phyloP scores from a whole-genome alignment of 1,140 invertebrate genomes.

The Caenorhabditis latens region DNA sequence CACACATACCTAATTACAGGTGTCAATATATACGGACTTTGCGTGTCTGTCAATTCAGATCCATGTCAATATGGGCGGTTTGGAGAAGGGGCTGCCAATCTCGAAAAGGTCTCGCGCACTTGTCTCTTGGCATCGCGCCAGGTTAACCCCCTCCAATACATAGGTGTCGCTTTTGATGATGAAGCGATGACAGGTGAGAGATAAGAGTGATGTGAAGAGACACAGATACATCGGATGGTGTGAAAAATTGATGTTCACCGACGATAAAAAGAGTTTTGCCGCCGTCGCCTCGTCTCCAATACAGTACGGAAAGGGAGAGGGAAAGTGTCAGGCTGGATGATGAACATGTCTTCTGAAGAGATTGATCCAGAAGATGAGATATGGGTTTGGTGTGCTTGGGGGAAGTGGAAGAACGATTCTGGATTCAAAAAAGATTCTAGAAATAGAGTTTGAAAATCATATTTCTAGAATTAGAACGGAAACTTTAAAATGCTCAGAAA shows the following conservation, averaged over 20 bases:
- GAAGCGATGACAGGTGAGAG: constrained; percentile 25
- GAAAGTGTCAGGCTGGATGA: constrained; percentile 21
- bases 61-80: background rate
- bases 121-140: constrained; percentile 42
- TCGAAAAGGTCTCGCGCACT: constrained; percentile 35
- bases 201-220: background rate
- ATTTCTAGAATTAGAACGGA: too few species aligned
- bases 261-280: constrained; percentile 36
- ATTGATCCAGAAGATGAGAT: constrained; percentile 43
- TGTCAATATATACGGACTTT: constrained; percentile 28
- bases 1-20: constrained; percentile 54
- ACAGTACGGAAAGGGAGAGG: background rate
- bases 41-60: constrained; percentile 37
- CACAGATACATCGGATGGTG: background rate
- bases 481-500: too few species aligned
- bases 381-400: background rate
- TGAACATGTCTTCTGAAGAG: constrained; percentile 23
- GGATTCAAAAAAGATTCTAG: too few species aligned
- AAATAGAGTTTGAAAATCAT: too few species aligned
- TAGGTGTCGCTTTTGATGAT: constrained; percentile 34
- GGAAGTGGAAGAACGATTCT: background rate
- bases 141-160: background rate
- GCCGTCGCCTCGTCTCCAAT: background rate
- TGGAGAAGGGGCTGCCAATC: too few species aligned
- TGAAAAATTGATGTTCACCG: constrained; percentile 47